Evolutionary conservation across 2,888 invertebrate species (phyloP), one percentile per base, ranked within the genome.

Genomic region (Deilephila porcellus): DNA sequence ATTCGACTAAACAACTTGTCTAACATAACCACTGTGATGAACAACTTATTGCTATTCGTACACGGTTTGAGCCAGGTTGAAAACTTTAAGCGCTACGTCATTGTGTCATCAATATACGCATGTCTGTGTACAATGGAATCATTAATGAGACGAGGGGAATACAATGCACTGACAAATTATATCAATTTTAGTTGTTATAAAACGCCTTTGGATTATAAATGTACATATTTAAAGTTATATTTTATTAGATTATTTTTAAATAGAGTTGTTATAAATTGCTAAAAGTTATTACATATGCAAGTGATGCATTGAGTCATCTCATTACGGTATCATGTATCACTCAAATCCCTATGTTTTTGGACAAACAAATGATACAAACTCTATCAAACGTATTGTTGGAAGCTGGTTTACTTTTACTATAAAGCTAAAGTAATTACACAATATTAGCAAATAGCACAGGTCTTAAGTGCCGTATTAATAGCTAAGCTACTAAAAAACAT

Each of bases 31-130:
- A 11, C 7, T 14, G 25, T 25, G 25, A 52, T 52, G 25, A 20
- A 45, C 20, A 45, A 20, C 64, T 67, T 14, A 67, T 67, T 67
- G 20, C 14, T 45, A 67, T 67, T 67, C 64, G 25, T 67, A 11
- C 64, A 45, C 25, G 64, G 20, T 19, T 63, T 63, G 62, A 63
- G 20, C 45, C 45, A 45, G 64, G 45, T 67, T 25, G 20, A 45
- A 45, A 11, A 60, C 29, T 14, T 60, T 20, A 25, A 45, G 5
- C 45, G 34, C 64, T 20, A 34, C 14, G 64, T 67, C 64, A 67
- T 67, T 67, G 6, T 67, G 45, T 45, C 37, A 19, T 37, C 64
- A 67, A 45, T 45, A 25, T 45, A 67, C 25, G 64, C 45, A 20
- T 11, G 17, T 1, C 25, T 67, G 45, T 45, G 17, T 25, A 14